phyloP scores from a whole-genome alignment of 2,113 vertebrate genomes.

The Eulemur rufifrons region DNA sequence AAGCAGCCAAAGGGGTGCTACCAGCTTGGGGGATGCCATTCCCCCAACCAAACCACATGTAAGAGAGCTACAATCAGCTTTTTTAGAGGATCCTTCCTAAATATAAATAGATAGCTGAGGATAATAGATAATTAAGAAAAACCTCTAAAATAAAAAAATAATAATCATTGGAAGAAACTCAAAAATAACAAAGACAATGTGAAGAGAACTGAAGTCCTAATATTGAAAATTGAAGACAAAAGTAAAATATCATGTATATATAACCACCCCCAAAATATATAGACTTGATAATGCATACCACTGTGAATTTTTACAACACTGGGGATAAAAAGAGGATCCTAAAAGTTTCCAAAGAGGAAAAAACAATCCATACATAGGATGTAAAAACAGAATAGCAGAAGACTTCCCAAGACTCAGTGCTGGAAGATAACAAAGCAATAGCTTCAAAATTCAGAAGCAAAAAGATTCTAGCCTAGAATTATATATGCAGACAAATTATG shows the following conservation, averaged over 20 bases:
- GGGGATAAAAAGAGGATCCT: neutral
- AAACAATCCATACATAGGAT: neutral
- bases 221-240: neutral
- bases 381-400: neutral
- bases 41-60: rapidly evolving
- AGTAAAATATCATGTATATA: neutral
- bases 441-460: neutral
- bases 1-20: neutral
- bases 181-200: neutral
- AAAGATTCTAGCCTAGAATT: neutral
- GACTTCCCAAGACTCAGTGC: neutral
- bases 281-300: neutral
- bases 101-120: neutral
- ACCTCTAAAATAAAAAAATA: neutral
- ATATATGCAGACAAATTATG: neutral
- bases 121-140: neutral
- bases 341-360: neutral
- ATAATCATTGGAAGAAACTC: neutral
- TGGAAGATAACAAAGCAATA: neutral
- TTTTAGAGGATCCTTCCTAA: neutral
- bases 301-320: neutral
- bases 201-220: neutral
- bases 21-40: neutral
- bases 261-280: neutral
- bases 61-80: neutral